Evolutionary conservation across 64 coral and sea anemone genomes (phyloP).

Genomic region (Stylophora pistillata): DNA sequence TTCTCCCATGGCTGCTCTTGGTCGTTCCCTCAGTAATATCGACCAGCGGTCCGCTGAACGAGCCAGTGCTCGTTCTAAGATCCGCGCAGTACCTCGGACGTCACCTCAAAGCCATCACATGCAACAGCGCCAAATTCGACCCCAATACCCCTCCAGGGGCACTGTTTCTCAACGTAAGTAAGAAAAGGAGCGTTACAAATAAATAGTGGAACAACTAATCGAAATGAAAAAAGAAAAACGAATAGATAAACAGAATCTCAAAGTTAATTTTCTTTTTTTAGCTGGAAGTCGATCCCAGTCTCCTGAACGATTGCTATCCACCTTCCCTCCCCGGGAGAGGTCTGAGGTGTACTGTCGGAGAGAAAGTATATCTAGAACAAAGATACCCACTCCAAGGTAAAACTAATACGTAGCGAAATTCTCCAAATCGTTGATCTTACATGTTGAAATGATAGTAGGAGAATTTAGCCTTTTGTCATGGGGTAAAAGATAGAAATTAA

Average conservation of each 20-base stretch:
- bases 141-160: slow-evolving; percentile 52
- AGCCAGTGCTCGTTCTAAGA: slow-evolving; percentile 56
- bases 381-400: slow-evolving; percentile 82
- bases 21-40: slow-evolving; percentile 77
- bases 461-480: too few relatives aligned
- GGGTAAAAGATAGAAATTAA: too few relatives aligned
- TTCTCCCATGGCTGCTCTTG: slow-evolving; percentile 49
- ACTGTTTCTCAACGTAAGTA: slow-evolving; percentile 82
- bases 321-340: slow-evolving; percentile 65
- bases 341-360: slow-evolving; percentile 71
- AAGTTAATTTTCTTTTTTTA: not conserved
- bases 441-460: not conserved
- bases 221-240: too few relatives aligned
- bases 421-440: not conserved
- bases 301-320: slow-evolving; percentile 40
- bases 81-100: slow-evolving; percentile 25
- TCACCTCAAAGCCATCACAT: slow-evolving; percentile 21
- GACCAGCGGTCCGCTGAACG: slow-evolving; percentile 70
- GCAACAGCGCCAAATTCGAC: slow-evolving; percentile 14
- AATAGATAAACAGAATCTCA: too few relatives aligned
- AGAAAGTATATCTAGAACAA: slow-evolving; percentile 54
- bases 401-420: not conserved
- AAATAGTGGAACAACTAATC: too few relatives aligned
- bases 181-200: not conserved
- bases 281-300: slow-evolving; percentile 73